phyloP scores from a whole-genome alignment of 2,113 vertebrate species.

The Tupaia chinensis region DNA sequence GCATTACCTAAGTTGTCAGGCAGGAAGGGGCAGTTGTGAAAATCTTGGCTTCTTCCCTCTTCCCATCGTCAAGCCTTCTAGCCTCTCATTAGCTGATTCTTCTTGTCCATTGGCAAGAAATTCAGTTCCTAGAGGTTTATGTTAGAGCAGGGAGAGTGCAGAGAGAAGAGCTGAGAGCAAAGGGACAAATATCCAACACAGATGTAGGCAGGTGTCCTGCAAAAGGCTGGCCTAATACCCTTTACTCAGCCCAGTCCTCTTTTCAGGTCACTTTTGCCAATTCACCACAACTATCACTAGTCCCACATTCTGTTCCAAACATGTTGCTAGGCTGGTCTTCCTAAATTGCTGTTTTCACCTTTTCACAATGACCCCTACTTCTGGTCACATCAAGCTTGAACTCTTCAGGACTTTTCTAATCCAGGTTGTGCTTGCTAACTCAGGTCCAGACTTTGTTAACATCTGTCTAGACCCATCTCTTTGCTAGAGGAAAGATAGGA shows the following conservation, averaged over 20 bases:
- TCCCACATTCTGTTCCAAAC: neutral
- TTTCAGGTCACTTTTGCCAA: neutral
- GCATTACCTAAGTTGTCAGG: neutral
- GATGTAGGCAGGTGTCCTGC: neutral
- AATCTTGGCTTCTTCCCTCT: neutral
- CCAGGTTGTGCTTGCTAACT: neutral
- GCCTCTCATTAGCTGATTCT: neutral
- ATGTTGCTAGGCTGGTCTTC: neutral
- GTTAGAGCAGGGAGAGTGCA: neutral
- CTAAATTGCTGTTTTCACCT: neutral
- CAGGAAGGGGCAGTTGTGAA: neutral
- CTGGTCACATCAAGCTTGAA: neutral
- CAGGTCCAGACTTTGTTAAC: neutral
- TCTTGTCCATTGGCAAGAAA: neutral
- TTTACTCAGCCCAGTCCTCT: accelerated
- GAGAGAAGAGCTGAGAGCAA: neutral
- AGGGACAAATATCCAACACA: no score
- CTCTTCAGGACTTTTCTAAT: neutral
- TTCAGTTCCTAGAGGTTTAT: neutral
- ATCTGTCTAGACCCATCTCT: neutral
- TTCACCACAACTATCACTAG: neutral
- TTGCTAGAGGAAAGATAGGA: neutral
- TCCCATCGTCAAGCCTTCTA: neutral
- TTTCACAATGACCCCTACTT: neutral
- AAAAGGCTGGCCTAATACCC: neutral